Evolutionary conservation across 2,888 invertebrate genomes (phyloP), one percentile per base, ranked within the genome.

Genomic region (Pollenia griseotomentosa): DNA sequence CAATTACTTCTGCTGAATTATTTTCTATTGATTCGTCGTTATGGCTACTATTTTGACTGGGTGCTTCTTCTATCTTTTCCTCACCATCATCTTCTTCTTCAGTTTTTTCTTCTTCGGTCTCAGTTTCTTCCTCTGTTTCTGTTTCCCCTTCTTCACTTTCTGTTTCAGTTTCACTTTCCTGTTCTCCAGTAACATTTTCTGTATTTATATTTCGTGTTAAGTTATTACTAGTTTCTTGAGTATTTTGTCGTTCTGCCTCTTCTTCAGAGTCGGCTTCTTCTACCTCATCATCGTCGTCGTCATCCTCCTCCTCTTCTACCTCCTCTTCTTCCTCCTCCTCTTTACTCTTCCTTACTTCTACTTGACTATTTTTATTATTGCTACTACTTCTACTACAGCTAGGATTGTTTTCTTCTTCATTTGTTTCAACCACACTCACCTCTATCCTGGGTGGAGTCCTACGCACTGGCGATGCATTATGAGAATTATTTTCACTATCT

Each of bases 371-470:
- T 11, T 73, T 71, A 42, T 86, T 83, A 19, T 68, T 66, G 42
- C 46, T 80, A 11, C 44, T 77, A 78, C 48, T 87, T 71, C 59
- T 70, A 70, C 83, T 78, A 71, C 70, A 19, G 19, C 71, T 63
- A 48, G 83, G 83, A 11, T 19, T 66, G 68, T 86, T 88, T 53
- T 89, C 90, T 90, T 91, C 92, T 90, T 91, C 90, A 90, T 90
- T 90, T 90, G 91, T 89, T 89, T 91, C 92, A 92, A 90, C 91
- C 91, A 93, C 92, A 96, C 96, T 96, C 96, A 96, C 96, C 96
- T 96, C 96, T 93, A 96, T 95, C 92, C 96, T 95, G 89, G 96
- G 95, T 90, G 96, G 95, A 92, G 96, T 94, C 93, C 96, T 95
- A 93, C 95, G 95, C 92, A 95, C 95, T 90, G 96, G 95, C 91